Evolutionary conservation across 2,797 vertebrate species (phyloP).

Genomic region (Sebastes taczanowskii): DNA sequence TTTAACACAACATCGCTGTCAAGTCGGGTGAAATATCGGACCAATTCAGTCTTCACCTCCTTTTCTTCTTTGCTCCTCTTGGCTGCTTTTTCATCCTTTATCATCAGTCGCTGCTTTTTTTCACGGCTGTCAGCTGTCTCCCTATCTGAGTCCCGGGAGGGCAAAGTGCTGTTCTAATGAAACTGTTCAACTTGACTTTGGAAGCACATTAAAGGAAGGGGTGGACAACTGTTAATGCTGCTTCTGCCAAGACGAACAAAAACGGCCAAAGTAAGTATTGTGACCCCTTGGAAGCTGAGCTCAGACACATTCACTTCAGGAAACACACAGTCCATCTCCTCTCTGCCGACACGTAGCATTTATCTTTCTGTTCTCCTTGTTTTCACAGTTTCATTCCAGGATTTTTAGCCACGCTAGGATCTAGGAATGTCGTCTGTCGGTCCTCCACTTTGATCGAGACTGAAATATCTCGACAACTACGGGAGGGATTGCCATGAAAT

Average conservation of each 20-base stretch:
- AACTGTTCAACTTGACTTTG: constrained; percentile 76
- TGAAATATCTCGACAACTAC: not conserved
- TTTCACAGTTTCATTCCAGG: constrained; percentile 16
- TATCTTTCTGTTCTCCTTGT: constrained; percentile 11
- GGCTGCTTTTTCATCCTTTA: constrained; percentile 35
- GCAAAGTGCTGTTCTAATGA: constrained; percentile 65
- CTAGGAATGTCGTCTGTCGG: not conserved
- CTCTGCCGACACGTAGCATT: constrained; percentile 22
- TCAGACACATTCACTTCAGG: constrained; percentile 38
- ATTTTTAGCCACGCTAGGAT: not conserved
- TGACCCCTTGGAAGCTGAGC: constrained; percentile 43
- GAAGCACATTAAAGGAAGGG: constrained; percentile 68
- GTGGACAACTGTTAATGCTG: constrained; percentile 54
- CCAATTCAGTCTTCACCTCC: constrained; percentile 4
- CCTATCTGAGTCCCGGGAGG: constrained; percentile 56
- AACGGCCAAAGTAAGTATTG: constrained; percentile 51
- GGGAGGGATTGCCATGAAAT: not conserved
- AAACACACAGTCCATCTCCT: constrained; percentile 57
- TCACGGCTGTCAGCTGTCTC: constrained; percentile 51
- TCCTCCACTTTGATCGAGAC: not conserved
- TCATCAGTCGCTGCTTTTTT: constrained; percentile 42
- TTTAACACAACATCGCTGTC: constrained; percentile 51
- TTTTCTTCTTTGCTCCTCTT: constrained; percentile 7
- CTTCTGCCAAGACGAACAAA: constrained; percentile 58
- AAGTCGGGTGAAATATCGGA: constrained; percentile 45